phyloP scores from a whole-genome alignment of 2,113 vertebrate species.

The Bubo bubo region DNA sequence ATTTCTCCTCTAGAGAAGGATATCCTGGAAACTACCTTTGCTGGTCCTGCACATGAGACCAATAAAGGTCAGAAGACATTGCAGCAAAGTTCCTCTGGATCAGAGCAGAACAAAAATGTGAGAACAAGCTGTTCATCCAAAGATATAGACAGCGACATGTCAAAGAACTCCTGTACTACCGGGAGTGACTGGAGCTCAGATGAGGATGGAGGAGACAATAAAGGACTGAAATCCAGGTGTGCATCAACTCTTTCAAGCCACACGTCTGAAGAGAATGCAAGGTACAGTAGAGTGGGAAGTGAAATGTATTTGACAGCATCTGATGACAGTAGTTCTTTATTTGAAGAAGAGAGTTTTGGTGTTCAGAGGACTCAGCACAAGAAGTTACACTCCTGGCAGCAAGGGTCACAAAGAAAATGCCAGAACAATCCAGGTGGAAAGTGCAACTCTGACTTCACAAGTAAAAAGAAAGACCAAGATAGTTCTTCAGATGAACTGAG shows the following conservation, averaged over 20 bases:
- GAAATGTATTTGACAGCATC: conserved; percentile 90
- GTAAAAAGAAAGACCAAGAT: conserved; percentile 74
- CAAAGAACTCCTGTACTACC: conserved; percentile 70
- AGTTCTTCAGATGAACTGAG: conserved; percentile 89
- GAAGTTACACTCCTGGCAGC: conserved; percentile 77
- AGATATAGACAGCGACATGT: conserved; percentile 46
- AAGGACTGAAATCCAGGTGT: conserved; percentile 71
- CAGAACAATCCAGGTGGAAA: conserved; percentile 58
- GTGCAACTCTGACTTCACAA: conserved; percentile 58
- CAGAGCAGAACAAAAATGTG: conserved; percentile 60
- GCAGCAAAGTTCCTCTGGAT: conserved; percentile 38
- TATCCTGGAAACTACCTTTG: conserved; percentile 64
- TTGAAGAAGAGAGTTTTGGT: conserved; percentile 84
- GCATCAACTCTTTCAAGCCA: conserved; percentile 78
- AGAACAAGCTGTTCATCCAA: conserved; percentile 56
- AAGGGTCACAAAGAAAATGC: conserved; percentile 71
- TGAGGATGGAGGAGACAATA: conserved; percentile 70
- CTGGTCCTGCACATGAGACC: conserved; percentile 50
- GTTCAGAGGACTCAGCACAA: conserved; percentile 76
- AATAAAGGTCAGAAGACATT: conserved; percentile 62
- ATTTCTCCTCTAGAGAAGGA: conserved; percentile 76
- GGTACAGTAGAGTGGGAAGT: conserved; percentile 79
- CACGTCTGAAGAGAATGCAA: conserved; percentile 78
- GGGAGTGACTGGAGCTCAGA: conserved; percentile 82
- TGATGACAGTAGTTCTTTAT: conserved; percentile 92